Percentiles rank a stretch among this genome's conserved stretches.
phyloP scores from a whole-genome alignment of 1,140 invertebrate genomes.

The Caenorhabditis tropicalis region DNA sequence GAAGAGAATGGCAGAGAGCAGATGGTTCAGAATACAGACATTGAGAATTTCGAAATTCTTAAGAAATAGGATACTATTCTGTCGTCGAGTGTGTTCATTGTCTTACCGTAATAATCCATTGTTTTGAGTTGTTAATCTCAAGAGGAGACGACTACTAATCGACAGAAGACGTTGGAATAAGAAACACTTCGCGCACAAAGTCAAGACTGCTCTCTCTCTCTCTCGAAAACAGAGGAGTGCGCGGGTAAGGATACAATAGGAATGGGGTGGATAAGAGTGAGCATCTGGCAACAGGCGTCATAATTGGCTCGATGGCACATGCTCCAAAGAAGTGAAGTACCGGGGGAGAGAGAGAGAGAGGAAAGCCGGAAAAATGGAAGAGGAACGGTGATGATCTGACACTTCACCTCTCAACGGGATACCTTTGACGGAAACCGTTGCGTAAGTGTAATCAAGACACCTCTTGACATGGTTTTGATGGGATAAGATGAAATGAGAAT shows the following conservation, averaged over 20 bases:
- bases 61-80: neutral
- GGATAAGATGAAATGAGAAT: too few relatives aligned
- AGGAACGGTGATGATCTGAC: neutral
- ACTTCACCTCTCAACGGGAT: neutral
- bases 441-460: neutral
- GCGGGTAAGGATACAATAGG: conserved; percentile 1
- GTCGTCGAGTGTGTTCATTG: neutral
- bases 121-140: neutral
- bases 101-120: conserved; percentile 39
- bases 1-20: neutral
- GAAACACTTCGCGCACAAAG: conserved; percentile 37
- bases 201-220: neutral
- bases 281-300: conserved; percentile 43
- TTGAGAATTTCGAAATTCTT: conserved; percentile 26
- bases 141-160: neutral
- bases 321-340: conserved; percentile 16
- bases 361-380: neutral
- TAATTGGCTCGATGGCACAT: conserved; percentile 37
- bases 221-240: neutral
- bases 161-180: neutral
- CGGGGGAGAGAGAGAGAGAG: too few relatives aligned
- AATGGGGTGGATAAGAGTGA: conserved; percentile 19
- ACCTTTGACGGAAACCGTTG: conserved; percentile 23
- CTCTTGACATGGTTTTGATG: neutral
- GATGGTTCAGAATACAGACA: neutral